Evolutionary conservation across 2,888 invertebrate genomes (phyloP).

Genomic region (Cylindroiulus punctatus): DNA sequence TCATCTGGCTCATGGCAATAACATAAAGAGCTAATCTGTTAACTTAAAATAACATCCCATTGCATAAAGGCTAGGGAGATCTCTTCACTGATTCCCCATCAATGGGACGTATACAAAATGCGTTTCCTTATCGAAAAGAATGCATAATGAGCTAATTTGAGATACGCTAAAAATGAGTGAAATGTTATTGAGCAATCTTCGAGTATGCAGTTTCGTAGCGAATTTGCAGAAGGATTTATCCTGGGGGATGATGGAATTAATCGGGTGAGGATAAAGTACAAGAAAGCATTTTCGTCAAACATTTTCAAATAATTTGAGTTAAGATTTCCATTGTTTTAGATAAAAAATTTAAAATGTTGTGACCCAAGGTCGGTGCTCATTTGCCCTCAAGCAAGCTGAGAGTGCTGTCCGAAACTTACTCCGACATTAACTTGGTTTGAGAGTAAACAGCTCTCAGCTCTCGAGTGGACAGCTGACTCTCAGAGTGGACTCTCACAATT

Average conservation of each 20-base stretch:
- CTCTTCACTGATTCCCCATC: not conserved
- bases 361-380: no score
- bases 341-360: no score
- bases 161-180: not conserved
- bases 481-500: no score
- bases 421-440: no score
- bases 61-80: not conserved
- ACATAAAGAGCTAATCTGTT: constrained; percentile 1
- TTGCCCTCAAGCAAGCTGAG: no score
- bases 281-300: not conserved
- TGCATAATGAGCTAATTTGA: constrained; percentile 34
- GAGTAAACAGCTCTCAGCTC: no score
- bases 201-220: not conserved
- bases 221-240: not conserved
- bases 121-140: constrained; percentile 1
- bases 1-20: not conserved
- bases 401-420: no score
- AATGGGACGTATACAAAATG: not conserved
- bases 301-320: no score
- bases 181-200: constrained; percentile 8
- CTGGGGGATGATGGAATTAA: not conserved
- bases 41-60: not conserved
- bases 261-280: not conserved
- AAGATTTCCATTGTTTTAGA: no score
- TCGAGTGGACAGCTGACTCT: no score